Evolutionary conservation across 2,797 vertebrate species (phyloP), one percentile per base, ranked within the genome.

Genomic region (Crocidura indochinensis): DNA sequence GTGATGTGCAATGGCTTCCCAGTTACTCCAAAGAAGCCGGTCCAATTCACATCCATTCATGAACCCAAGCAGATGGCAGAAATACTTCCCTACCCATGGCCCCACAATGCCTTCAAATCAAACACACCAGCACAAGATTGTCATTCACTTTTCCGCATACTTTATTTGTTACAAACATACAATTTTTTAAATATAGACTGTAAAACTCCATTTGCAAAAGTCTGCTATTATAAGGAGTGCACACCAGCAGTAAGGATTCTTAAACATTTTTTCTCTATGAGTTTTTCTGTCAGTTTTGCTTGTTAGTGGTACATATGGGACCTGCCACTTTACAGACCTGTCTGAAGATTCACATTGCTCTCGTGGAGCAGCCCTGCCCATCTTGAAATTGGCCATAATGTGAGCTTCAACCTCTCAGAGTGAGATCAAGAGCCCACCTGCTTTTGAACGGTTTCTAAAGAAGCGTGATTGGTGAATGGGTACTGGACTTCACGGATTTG

Each of bases 121-220:
- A 71, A 95, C 91, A 65, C 53, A 8, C 4, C 10, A 72, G 73
- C 86, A 94, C 90, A 89, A 95, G 84, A 79, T 60, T 94, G 95
- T 97, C 97, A 97, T 98, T 98, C 97, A 98, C 97, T 98, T 98
- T 98, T 98, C 98, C 85, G 97, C 98, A 98, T 98, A 98, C 98
- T 98, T 98, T 98, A 98, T 98, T 98, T 98, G 98, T 98, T 99
- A 99, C 98, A 99, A 98, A 98, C 98, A 98, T 98, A 99, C 98
- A 98, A 97, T 98, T 98, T 98, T 98, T 98, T 98, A 98, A 98
- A 98, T 98, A 99, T 98, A 98, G 98, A 98, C 98, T 98, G 98
- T 98, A 98, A 98, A 98, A 98, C 98, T 98, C 98, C 97, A 98
- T 98, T 98, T 98, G 98, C 97, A 98, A 98, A 98, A 98, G 97